Evolutionary conservation across 2,888 invertebrate species (phyloP).

Genomic region (Elgonia sp.): DNA sequence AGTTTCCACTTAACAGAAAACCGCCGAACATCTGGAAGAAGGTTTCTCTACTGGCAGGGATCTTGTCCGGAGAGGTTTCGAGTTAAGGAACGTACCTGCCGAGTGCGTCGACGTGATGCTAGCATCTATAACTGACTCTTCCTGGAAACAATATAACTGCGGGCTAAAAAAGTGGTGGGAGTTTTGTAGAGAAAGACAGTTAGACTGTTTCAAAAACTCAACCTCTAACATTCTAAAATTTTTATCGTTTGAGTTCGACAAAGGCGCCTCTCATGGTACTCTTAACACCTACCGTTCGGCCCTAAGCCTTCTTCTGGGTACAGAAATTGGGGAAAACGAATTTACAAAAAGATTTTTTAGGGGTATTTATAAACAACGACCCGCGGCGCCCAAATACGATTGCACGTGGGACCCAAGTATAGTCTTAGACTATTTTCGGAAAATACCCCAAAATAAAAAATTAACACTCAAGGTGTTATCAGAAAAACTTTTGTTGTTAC

Average conservation of each 20-base stretch:
- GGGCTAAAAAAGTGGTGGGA: constrained; percentile 24
- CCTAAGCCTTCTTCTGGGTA: background rate
- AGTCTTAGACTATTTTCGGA: no score
- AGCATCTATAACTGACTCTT: constrained; percentile 3
- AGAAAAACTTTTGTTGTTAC: no score
- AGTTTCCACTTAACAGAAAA: constrained; percentile 33
- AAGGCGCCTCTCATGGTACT: background rate
- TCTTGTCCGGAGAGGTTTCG: constrained; percentile 59
- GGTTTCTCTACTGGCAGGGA: constrained; percentile 42
- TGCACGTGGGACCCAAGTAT: no score
- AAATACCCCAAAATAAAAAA: no score
- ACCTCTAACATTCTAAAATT: background rate
- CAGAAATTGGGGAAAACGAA: background rate
- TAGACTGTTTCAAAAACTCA: background rate
- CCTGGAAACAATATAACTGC: constrained; percentile 18
- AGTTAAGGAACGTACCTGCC: constrained; percentile 42
- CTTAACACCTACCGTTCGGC: background rate
- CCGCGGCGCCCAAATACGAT: no score
- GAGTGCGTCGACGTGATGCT: background rate
- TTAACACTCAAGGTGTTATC: no score
- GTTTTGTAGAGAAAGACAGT: background rate
- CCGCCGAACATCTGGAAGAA: background rate
- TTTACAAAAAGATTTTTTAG: background rate
- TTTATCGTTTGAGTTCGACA: background rate
- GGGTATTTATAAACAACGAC: background rate